Conservation (phyloP, 2,113 vertebrate genomes). For the Mormyrus iriodes region DNA sequence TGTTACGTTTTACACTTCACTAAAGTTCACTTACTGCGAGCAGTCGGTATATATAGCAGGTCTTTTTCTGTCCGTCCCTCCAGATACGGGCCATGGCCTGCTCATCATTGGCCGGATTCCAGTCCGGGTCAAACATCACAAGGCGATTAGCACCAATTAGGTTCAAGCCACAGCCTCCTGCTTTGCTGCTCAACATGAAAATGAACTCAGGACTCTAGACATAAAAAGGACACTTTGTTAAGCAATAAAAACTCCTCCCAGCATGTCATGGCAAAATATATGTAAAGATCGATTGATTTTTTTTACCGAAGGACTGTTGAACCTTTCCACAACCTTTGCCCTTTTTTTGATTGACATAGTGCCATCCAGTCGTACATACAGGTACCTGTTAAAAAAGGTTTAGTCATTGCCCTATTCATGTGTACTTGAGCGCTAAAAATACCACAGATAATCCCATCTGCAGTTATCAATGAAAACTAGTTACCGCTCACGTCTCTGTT, state of each 20-base stretch:
- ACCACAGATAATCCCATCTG: neutral
- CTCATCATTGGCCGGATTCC: conserved; percentile 97
- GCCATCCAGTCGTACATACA: conserved; percentile 89
- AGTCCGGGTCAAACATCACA: conserved; percentile 97
- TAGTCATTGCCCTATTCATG: neutral
- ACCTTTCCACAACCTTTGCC: conserved; percentile 87
- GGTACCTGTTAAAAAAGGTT: conserved; percentile 65
- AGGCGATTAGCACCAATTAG: conserved; percentile 90
- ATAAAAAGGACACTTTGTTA: neutral
- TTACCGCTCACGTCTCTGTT: neutral
- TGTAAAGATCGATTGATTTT: neutral
- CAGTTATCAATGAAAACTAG: neutral
- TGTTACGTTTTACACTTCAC: neutral
- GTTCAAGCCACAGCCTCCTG: conserved; percentile 92
- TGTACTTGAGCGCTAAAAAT: neutral
- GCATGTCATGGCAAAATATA: neutral
- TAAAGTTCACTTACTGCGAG: conserved; percentile 73
- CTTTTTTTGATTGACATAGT: conserved; percentile 98
- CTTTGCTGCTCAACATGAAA: conserved; percentile 98
- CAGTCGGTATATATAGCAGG: conserved; percentile 89
- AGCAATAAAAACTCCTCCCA: neutral
- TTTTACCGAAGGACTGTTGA: conserved; percentile 81
- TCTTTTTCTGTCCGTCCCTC: conserved; percentile 95
- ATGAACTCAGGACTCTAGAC: conserved; percentile 87
- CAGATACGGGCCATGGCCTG: conserved; percentile 97